Percentiles rank a stretch among this genome's conserved stretches.
Conservation (phyloP, 1,140 invertebrate species). For the Scaptomyza pallida region DNA sequence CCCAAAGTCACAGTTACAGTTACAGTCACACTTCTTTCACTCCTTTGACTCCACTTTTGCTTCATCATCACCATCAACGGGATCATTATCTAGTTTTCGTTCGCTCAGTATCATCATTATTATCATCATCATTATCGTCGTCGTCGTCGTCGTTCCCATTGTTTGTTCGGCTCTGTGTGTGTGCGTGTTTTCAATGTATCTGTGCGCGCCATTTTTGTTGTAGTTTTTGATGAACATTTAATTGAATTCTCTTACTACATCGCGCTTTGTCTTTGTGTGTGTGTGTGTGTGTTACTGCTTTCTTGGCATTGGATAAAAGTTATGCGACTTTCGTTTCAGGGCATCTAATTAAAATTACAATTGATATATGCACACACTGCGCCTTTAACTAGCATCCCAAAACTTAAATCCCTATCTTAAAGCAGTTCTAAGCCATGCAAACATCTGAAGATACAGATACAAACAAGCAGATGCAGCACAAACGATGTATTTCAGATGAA, state of each 20-base stretch:
- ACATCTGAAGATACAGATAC: background rate
- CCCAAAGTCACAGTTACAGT: constrained; percentile 18
- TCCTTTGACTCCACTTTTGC: constrained; percentile 33
- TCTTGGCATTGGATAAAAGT: constrained; percentile 47
- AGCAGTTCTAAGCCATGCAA: background rate
- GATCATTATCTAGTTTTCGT: no score
- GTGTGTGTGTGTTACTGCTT: constrained; percentile 16
- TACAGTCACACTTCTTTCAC: constrained; percentile 21
- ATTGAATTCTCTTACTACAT: constrained; percentile 70
- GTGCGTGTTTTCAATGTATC: constrained; percentile 17
- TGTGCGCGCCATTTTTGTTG: constrained; percentile 65
- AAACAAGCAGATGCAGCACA: background rate
- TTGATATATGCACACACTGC: constrained; percentile 54
- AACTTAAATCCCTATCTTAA: constrained; percentile 35
- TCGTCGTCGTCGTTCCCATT: constrained; percentile 46
- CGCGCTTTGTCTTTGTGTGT: constrained; percentile 50
- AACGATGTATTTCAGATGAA: no score
- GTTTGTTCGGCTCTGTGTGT: constrained; percentile 42
- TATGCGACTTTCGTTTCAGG: constrained; percentile 39
- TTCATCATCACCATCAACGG: constrained; percentile 40
- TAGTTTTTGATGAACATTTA: constrained; percentile 82
- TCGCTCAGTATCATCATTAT: constrained; percentile 25
- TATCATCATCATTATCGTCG: constrained; percentile 22
- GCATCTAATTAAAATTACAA: constrained; percentile 77
- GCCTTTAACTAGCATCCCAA: constrained; percentile 37